These are phyloP conservation scores for Sphaeramia orbicularis DNA, from an alignment of 2,797 vertebrate species.

Conservation along the genomic window DNA sequence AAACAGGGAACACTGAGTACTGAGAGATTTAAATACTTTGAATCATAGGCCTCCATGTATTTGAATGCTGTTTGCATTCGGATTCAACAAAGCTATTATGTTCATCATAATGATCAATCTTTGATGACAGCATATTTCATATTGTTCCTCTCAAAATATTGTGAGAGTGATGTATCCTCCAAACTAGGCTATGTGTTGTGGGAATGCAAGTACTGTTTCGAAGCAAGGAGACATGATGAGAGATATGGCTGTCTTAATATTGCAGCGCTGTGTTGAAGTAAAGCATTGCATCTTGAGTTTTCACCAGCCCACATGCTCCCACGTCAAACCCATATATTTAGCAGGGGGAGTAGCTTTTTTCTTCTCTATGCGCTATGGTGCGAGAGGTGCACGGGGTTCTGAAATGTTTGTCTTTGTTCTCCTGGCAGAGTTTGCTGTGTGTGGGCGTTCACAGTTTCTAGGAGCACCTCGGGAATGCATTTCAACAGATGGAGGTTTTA, in stretches of 20 bases:
- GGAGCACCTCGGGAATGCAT: slow-evolving; percentile 83
- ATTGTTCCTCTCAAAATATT: slow-evolving; percentile 35
- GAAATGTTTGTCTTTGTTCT: slow-evolving; percentile 86
- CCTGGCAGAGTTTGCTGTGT: slow-evolving; percentile 76
- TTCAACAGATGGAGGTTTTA: slow-evolving; percentile 85
- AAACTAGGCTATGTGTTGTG: slow-evolving; percentile 60
- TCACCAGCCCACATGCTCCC: slow-evolving; percentile 80
- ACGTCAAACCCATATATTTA: slow-evolving; percentile 83
- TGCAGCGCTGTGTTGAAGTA: slow-evolving; percentile 68
- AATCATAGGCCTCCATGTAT: slow-evolving; percentile 21
- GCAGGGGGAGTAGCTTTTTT: slow-evolving; percentile 68
- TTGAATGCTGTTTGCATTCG: slow-evolving; percentile 40
- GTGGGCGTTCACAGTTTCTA: slow-evolving; percentile 83
- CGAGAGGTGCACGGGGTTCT: slow-evolving; percentile 79
- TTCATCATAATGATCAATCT: slow-evolving; percentile 28
- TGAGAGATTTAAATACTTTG: slow-evolving; percentile 27
- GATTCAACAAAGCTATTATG: slow-evolving; percentile 39
- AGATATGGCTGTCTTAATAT: slow-evolving; percentile 68
- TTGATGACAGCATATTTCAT: slow-evolving; percentile 27
- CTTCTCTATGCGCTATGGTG: slow-evolving; percentile 70
- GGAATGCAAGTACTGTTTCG: slow-evolving; percentile 50
- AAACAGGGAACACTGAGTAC: slow-evolving; percentile 29
- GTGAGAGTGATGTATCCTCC: slow-evolving; percentile 28
- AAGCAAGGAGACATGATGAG: slow-evolving; percentile 49
- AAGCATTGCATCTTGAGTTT: slow-evolving; percentile 75